Percentiles rank a stretch among this genome's conserved stretches.
These are phyloP conservation scores for Piscicola geometra DNA, from an alignment of 2,888 invertebrate species.

Conservation along the genomic window DNA sequence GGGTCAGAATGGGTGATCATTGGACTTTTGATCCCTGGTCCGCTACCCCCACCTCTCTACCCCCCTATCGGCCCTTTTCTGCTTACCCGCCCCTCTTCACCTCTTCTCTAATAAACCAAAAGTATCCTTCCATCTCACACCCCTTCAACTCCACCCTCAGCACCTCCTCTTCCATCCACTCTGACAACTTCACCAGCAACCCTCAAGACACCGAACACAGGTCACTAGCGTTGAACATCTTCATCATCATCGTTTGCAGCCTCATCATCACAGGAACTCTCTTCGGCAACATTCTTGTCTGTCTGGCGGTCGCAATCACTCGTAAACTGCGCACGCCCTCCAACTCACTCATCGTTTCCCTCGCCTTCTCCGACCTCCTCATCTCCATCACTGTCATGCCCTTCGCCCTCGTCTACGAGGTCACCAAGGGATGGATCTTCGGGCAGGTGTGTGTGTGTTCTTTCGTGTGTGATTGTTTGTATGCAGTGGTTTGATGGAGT, in stretches of 20 bases:
- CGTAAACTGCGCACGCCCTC: slow-evolving; percentile 56
- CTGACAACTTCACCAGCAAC: neutral
- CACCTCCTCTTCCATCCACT: neutral
- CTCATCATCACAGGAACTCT: slow-evolving; percentile 57
- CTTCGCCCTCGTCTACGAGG: slow-evolving; percentile 55
- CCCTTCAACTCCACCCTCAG: neutral
- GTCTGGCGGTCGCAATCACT: slow-evolving; percentile 59
- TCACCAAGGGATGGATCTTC: slow-evolving; percentile 52
- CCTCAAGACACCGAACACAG: neutral
- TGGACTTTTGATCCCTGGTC: no score
- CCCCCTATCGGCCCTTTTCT: no score
- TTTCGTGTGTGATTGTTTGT: no score
- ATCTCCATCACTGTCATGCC: slow-evolving; percentile 61
- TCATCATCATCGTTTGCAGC: slow-evolving; percentile 46
- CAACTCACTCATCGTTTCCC: slow-evolving; percentile 50
- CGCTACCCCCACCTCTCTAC: no score
- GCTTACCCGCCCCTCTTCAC: no score
- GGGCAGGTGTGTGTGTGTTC: slow-evolving; percentile 48
- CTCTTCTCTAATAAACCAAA: neutral
- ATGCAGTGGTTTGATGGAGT: no score
- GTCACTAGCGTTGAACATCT: neutral
- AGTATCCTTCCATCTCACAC: neutral
- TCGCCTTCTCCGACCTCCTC: slow-evolving; percentile 59
- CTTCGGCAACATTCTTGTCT: slow-evolving; percentile 59
- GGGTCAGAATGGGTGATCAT: no score